Evolutionary conservation across 2,113 vertebrate species (phyloP), one percentile per base, ranked within the genome.

Genomic region (Indicator maculatus): DNA sequence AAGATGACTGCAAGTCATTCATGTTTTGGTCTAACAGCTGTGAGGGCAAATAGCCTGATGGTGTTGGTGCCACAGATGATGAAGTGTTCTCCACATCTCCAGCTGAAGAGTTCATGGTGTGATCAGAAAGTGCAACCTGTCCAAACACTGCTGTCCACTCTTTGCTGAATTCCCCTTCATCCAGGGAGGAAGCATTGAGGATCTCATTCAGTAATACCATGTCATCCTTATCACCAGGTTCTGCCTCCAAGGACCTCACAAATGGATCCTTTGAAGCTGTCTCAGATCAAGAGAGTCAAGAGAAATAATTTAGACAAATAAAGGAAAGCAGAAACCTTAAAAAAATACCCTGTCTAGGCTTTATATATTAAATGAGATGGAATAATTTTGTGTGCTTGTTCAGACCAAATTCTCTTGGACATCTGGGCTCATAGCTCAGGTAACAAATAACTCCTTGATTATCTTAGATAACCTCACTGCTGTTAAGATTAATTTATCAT

Each of bases 61-160:
- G 86, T 4, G 86, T 10, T 70, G 93, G 93, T 47, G 55, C 55
- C 28, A 75, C 76, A 12, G 96, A 72, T 0, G 95, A 81, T 5
- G 98, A 97, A 30, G 87, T 36, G 19, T 15, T 95, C 70, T 98
- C 98, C 11, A 67, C 33, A 27, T 98, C 98, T 24, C 91, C 96
- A 6, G 82, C 44, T 16, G 83, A 96, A 23, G 81, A 83, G 33
- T 90, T 44, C 9, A 88, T 59, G 1, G 74, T 33, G 10, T 95
- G 91, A 45, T 95, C 94, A 61, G 80, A 89, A 24, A 90, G 94
- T 15, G 96, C 96, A 7, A 81, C 80, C 15, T 98, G 98, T 28
- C 98, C 99, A 50, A 99, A 99, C 88, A 98, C 98, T 12, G 98
- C 98, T 8, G 96, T 98, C 99, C 99, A 99, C 96, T 99, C 98